Percentiles rank a stretch among this genome's conserved stretches.
phyloP scores from a whole-genome alignment of 2,113 vertebrate species.

The Amazona vittata region DNA sequence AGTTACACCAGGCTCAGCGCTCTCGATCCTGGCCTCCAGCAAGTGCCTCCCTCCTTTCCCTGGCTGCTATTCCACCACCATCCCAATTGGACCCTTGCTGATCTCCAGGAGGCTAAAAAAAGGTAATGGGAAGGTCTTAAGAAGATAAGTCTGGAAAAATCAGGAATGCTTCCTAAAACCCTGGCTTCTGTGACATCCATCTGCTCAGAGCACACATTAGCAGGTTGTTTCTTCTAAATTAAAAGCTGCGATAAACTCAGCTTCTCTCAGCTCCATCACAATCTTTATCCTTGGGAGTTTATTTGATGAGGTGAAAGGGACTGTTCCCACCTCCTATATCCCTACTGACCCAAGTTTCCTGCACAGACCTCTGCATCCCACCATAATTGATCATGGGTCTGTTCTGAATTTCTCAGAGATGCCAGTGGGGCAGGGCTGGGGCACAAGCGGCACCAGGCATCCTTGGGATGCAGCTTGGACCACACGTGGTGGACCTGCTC shows the following conservation, averaged over 20 bases:
- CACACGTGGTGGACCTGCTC: fast-evolving
- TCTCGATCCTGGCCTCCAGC: not conserved
- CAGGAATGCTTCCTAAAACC: not conserved
- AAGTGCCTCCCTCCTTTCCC: not conserved
- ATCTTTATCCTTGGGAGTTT: not conserved
- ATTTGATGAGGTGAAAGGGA: not conserved
- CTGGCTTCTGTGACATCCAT: not conserved
- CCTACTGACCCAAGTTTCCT: not conserved
- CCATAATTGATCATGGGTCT: fast-evolving
- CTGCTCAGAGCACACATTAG: not conserved
- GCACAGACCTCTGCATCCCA: not conserved
- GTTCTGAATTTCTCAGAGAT: not conserved
- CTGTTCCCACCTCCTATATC: not conserved
- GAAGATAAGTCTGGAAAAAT: conserved; percentile 7
- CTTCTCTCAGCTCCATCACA: not conserved
- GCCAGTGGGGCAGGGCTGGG: fast-evolving
- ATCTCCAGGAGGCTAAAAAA: not conserved
- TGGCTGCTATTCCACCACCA: not conserved
- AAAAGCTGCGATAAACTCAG: conserved; percentile 42
- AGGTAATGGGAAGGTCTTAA: not conserved
- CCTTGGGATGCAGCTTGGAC: not conserved
- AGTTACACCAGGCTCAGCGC: not conserved
- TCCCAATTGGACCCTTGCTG: not conserved
- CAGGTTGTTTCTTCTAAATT: not conserved
- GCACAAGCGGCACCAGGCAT: fast-evolving